A percentile compares a stretch with the other conserved stretches of the same genome.
These are phyloP conservation scores for Phortica okadai DNA, from an alignment of 2,888 invertebrate genomes.

Conservation along the genomic window DNA sequence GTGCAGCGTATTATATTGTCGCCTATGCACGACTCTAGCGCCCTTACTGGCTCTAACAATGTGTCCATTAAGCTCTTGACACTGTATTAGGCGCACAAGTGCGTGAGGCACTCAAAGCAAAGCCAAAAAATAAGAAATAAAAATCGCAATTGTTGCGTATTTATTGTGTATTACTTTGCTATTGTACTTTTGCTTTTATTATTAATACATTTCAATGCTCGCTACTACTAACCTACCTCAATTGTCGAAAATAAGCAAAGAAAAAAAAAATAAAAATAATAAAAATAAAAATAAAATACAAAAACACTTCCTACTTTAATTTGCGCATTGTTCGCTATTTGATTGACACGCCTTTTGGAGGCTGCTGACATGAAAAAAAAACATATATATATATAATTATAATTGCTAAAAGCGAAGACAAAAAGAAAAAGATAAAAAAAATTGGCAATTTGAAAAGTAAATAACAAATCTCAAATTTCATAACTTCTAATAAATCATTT, in stretches of 20 bases:
- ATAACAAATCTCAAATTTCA: constrained; percentile 32
- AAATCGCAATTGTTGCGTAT: constrained; percentile 23
- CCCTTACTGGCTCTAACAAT: too few species aligned
- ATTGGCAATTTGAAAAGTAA: constrained; percentile 24
- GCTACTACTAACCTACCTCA: constrained; percentile 59
- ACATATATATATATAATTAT: constrained; percentile 29
- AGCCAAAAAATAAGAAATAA: not conserved
- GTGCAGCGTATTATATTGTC: not conserved
- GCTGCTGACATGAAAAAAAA: constrained; percentile 49
- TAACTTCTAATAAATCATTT: constrained; percentile 33
- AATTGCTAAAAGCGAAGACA: constrained; percentile 36
- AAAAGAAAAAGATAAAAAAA: constrained; percentile 42
- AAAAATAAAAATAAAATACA: constrained; percentile 18
- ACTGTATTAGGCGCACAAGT: constrained; percentile 15
- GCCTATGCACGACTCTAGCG: not conserved
- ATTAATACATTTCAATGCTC: not conserved
- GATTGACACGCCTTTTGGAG: constrained; percentile 65
- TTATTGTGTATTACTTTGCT: constrained; percentile 12
- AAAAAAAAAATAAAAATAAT: too few species aligned
- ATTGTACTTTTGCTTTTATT: constrained; percentile 7
- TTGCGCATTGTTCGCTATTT: constrained; percentile 41
- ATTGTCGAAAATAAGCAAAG: not conserved
- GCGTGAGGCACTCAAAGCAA: constrained; percentile 6
- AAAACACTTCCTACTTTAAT: constrained; percentile 57
- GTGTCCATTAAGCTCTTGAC: not conserved